Base-by-base conservation (phyloP, 2,888 invertebrate species). In the Trissoscelio sp. region DNA sequence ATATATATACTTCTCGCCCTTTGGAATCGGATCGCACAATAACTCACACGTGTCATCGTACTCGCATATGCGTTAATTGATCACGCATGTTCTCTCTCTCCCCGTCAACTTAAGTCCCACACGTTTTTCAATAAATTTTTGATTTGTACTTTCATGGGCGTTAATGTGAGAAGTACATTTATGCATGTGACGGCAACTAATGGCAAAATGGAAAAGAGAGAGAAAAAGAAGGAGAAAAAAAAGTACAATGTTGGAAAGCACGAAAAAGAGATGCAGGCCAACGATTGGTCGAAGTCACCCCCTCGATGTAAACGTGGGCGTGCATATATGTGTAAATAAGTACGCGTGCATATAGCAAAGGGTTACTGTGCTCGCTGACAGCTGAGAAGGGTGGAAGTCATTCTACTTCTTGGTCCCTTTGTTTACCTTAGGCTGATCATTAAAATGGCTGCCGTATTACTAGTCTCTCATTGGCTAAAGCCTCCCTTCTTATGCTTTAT, bases 381-480 rank as follows among this genome's bases (percentile, higher is more conserved):
- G 73, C 82, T 77, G 64, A 55, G 79, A 70, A 60, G 83, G 79
- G 77, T 81, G 78, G 70, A 81, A 83, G 81, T 81, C 83, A 81
- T 78, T 78, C 81, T 83, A 79, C 79, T 84, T 83, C 84, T 77
- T 82, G 83, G 81, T 75, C 86, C 88, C 88, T 89, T 91, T 91
- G 89, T 90, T 91, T 91, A 89, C 88, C 89, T 87, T 90, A 83
- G 85, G 87, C 89, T 89, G 91, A 91, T 91, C 91, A 91, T 91
- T 91, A 91, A 91, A 91, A 91, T 91, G 91, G 91, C 91, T 88
- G 91, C 89, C 90, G 86, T 88, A 88, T 89, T 86, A 89, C 87
- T 81, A 86, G 37, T 64, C 84, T 85, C 90, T 91, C 90, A 91
- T 91, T 91, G 91, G 91, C 89, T 84, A 87, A 84, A 79, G 81